Conservation (phyloP, 2,888 invertebrate species). For the Himalopsyche anomala region DNA sequence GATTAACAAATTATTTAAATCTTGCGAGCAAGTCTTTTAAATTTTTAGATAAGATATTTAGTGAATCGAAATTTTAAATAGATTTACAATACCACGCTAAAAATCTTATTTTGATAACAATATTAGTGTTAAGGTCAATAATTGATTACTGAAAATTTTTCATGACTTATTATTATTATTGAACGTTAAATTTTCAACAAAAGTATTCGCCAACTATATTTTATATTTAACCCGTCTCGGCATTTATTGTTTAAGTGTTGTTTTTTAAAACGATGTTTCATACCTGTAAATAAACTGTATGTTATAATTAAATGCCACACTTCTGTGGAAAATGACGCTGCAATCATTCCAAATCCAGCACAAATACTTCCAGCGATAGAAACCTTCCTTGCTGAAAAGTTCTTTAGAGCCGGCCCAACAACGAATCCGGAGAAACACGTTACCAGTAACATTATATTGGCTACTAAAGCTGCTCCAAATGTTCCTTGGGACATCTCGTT, state of each 20-base stretch:
- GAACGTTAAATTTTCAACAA: too few relatives aligned
- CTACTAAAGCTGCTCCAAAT: slow-evolving; percentile 81
- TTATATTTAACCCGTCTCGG: neutral
- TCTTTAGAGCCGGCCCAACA: slow-evolving; percentile 81
- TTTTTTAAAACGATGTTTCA: slow-evolving; percentile 54
- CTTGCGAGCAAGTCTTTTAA: too few relatives aligned
- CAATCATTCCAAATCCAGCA: slow-evolving; percentile 73
- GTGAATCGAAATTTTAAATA: too few relatives aligned
- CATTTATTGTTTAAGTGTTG: neutral
- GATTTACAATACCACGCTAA: too few relatives aligned
- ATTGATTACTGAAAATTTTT: too few relatives aligned
- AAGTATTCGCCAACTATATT: neutral
- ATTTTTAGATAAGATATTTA: too few relatives aligned
- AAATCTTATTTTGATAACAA: too few relatives aligned
- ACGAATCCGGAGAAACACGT: slow-evolving; percentile 82
- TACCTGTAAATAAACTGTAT: slow-evolving; percentile 75
- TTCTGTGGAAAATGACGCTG: slow-evolving; percentile 74
- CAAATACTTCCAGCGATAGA: slow-evolving; percentile 72
- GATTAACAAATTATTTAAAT: too few relatives aligned
- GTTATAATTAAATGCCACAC: slow-evolving; percentile 73
- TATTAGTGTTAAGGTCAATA: too few relatives aligned
- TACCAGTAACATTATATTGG: slow-evolving; percentile 81
- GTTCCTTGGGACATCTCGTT: slow-evolving; percentile 80
- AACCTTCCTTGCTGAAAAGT: slow-evolving; percentile 73
- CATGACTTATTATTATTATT: too few relatives aligned